phyloP scores from a whole-genome alignment of 2,797 vertebrate genomes.

The Phoebastria nigripes region DNA sequence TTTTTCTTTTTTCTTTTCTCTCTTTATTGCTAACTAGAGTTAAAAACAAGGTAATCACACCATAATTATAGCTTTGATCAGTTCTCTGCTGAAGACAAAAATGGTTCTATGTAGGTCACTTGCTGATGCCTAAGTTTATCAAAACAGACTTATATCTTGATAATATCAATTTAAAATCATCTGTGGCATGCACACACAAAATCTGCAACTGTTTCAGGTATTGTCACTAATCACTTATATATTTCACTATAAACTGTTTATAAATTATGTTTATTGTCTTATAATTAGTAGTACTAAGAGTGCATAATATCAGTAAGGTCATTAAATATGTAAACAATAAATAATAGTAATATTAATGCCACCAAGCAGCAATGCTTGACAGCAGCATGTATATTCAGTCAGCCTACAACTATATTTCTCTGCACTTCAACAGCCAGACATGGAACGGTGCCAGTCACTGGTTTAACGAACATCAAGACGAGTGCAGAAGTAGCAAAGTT shows the following conservation, averaged over 20 bases:
- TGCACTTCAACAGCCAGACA: not conserved
- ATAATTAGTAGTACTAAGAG: slow-evolving; percentile 65
- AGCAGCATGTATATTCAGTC: slow-evolving; percentile 9
- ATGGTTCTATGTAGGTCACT: slow-evolving; percentile 65
- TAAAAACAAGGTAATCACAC: slow-evolving; percentile 67
- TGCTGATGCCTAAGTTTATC: slow-evolving; percentile 53
- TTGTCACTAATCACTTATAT: not conserved
- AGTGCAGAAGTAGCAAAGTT: not conserved
- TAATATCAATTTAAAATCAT: slow-evolving; percentile 20
- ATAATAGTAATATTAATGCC: slow-evolving; percentile 61
- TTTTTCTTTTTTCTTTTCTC: not conserved
- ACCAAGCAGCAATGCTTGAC: slow-evolving; percentile 4
- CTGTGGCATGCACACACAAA: not conserved
- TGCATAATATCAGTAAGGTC: slow-evolving; percentile 62
- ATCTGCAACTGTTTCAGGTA: slow-evolving; percentile 22
- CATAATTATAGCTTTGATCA: slow-evolving; percentile 70
- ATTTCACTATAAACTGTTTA: slow-evolving; percentile 23
- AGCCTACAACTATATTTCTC: slow-evolving; percentile 30
- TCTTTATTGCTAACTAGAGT: slow-evolving; percentile 41
- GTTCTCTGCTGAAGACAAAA: slow-evolving; percentile 60
- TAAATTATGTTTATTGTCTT: slow-evolving; percentile 66
- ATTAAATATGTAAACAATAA: slow-evolving; percentile 74
- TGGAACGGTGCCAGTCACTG: slow-evolving; percentile 36
- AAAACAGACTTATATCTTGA: slow-evolving; percentile 49
- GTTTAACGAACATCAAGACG: slow-evolving; percentile 1